Percentiles rank a stretch among this genome's conserved stretches.
phyloP scores from a whole-genome alignment of 2,113 vertebrate species.

The Saccopteryx bilineata region DNA sequence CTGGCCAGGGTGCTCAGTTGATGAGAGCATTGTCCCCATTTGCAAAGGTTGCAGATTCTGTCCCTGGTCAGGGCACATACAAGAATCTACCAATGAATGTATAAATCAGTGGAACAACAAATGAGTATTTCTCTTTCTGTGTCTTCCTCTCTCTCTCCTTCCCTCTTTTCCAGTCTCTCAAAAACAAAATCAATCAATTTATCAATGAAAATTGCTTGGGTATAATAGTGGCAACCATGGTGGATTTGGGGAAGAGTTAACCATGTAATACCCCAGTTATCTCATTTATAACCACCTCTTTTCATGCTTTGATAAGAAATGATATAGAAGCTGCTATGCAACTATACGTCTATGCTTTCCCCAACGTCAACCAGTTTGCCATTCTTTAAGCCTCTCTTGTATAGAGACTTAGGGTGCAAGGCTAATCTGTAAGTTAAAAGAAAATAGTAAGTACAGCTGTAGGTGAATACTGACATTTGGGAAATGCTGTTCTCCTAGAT shows the following conservation, averaged over 20 bases:
- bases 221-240: neutral
- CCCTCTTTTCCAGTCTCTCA: too few relatives aligned
- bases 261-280: neutral
- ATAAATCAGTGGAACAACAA: too few relatives aligned
- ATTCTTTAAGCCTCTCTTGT: neutral
- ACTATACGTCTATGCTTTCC: neutral
- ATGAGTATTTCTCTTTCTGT: too few relatives aligned
- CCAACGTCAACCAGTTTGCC: neutral
- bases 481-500: neutral
- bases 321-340: neutral
- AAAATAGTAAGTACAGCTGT: neutral
- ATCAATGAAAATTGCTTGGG: neutral
- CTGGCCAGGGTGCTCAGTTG: too few relatives aligned
- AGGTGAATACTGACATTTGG: neutral
- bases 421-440: slow-evolving; percentile 10
- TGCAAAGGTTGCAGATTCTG: too few relatives aligned
- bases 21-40: too few relatives aligned
- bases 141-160: too few relatives aligned
- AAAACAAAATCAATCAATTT: too few relatives aligned
- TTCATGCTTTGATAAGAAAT: slow-evolving; percentile 12
- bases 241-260: neutral
- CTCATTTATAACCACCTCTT: neutral
- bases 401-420: neutral
- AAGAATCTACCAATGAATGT: too few relatives aligned
- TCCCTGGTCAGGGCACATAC: too few relatives aligned